Evolutionary conservation across 2,888 invertebrate genomes (phyloP).

Genomic region (Leptogaster cylindrica): DNA sequence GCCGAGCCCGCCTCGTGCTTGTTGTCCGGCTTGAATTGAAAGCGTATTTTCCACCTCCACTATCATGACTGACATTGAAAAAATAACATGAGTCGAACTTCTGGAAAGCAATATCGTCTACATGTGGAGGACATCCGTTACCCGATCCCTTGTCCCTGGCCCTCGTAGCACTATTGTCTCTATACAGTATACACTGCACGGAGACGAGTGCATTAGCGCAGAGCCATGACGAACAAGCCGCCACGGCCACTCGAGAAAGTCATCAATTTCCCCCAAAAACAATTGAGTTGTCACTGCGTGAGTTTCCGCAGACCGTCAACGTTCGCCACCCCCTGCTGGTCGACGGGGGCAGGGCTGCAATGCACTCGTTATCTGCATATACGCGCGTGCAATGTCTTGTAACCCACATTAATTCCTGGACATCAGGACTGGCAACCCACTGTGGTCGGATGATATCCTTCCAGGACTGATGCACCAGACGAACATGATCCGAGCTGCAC

Average conservation of each 20-base stretch:
- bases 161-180: not conserved
- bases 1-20: constrained; percentile 7
- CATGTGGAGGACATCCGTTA: constrained; percentile 40
- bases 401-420: not conserved
- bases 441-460: too few relatives aligned
- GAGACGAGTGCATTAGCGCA: not conserved
- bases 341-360: not conserved
- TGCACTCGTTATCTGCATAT: constrained; percentile 11
- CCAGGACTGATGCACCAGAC: too few relatives aligned
- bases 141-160: constrained; percentile 10
- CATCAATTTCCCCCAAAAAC: constrained; percentile 29
- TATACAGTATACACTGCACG: not conserved
- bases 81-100: constrained; percentile 25
- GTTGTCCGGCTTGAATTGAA: not conserved
- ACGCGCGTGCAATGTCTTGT: constrained; percentile 4
- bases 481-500: too few relatives aligned
- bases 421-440: too few relatives aligned
- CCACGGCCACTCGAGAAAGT: constrained; percentile 9
- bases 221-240: constrained; percentile 15
- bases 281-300: constrained; percentile 31
- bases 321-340: too few relatives aligned
- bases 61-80: constrained; percentile 6
- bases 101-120: constrained; percentile 29
- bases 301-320: too few relatives aligned
- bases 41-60: constrained; percentile 4